These are phyloP conservation scores for Phoeniculus purpureus DNA, from an alignment of 2,797 vertebrate genomes.

Conservation along the genomic window DNA sequence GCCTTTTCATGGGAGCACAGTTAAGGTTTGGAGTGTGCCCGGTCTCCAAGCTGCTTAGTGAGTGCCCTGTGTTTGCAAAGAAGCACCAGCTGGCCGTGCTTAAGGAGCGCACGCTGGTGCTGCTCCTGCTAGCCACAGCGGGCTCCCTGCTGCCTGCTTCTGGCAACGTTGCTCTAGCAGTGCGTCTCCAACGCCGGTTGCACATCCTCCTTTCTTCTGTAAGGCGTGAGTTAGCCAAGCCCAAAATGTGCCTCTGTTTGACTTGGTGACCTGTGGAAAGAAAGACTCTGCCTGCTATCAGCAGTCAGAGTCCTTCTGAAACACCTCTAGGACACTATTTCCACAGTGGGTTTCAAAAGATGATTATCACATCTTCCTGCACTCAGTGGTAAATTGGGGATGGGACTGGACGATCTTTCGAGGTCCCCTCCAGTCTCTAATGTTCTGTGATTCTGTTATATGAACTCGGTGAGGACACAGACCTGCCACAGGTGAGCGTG, in stretches of 20 bases:
- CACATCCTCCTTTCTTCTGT: constrained; percentile 46
- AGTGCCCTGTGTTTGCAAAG: constrained; percentile 44
- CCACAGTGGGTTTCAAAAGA: background rate
- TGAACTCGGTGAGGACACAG: no score
- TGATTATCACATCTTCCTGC: background rate
- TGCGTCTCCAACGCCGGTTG: constrained; percentile 58
- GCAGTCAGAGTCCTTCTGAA: constrained; percentile 9
- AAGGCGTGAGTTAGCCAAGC: constrained; percentile 43
- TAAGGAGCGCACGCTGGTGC: constrained; percentile 53
- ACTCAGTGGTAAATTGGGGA: background rate
- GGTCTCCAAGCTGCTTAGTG: constrained; percentile 54
- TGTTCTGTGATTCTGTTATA: no score
- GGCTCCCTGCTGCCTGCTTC: constrained; percentile 65
- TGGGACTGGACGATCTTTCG: no score
- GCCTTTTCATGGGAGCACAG: background rate
- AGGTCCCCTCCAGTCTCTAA: no score
- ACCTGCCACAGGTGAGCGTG: no score
- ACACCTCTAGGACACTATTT: constrained; percentile 11
- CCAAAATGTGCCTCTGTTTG: constrained; percentile 23
- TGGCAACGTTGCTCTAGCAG: constrained; percentile 58
- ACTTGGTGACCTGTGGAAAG: background rate
- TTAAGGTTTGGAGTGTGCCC: constrained; percentile 56
- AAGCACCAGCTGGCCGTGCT: constrained; percentile 65
- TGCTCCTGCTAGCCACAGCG: constrained; percentile 64
- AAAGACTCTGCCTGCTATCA: background rate